Base-by-base conservation (phyloP, 1,140 invertebrate genomes). In the Lordiphosa stackelbergi region DNA sequence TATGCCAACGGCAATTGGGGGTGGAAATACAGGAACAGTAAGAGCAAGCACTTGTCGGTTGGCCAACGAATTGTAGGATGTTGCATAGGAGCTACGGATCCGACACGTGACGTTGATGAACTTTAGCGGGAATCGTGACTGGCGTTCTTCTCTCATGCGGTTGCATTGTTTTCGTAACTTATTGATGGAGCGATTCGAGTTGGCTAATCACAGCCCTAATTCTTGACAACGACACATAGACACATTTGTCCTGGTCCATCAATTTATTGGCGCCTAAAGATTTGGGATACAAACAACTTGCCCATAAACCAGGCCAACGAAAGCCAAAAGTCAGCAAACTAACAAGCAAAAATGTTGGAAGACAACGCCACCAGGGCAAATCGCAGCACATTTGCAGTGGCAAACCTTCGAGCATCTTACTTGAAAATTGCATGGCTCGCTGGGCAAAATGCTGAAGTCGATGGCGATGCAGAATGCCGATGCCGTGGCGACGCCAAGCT, bases 31-130 rank as follows among this genome's bases (percentile, higher is more conserved):
- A 55, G 51, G 56, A 58, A 65, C 24, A 43, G 22, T 28, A 40
- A 36, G 42, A 71, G 56, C 57, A 57, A 66, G 54, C 65, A 57
- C 69, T 63, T 71, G 57, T 24, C 35, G 65, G 65, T 61, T 55
- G 38, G 37, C 51, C 66, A 83, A 77, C 77, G 83, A 83, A 83
- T 84, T 83, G 71, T 75, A 72, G 55, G 56, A 36, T 34, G 48
- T 58, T 43, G 45, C 48, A 31, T 43, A 59, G 52, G 41, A 41
- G 59, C 48, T 60, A 36, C 28, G 31, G 61, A 41, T 62, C 22
- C 51, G 28, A 49, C 63, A 72, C 69, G 65, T 77, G 77, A 83
- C 77, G 73, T 77, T 83, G 77, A 83, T 83, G 77, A 84, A 83
- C 77, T 84, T 83, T 66, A 51, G 54, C 69, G 53, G 69, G 38